phyloP scores from a whole-genome alignment of 2,888 invertebrate species.

The Dryomyza anilis region DNA sequence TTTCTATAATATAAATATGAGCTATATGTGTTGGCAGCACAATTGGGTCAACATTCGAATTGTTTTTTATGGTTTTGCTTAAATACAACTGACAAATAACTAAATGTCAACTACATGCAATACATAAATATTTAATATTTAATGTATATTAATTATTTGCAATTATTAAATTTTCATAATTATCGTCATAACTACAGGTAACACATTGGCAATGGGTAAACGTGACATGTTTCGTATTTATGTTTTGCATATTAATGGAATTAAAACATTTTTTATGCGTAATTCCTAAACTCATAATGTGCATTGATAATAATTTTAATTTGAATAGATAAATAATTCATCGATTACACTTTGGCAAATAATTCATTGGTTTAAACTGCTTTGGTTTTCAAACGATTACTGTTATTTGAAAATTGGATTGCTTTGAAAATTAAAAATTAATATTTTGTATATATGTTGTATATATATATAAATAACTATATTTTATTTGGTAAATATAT shows the following conservation, averaged over 20 bases:
- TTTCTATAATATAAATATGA: no score
- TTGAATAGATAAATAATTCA: no score
- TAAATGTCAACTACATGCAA: not conserved
- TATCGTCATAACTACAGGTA: slow-evolving; percentile 33
- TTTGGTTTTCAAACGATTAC: no score
- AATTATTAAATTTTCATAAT: slow-evolving; percentile 20
- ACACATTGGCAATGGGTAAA: slow-evolving; percentile 37
- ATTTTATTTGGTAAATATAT: not conserved
- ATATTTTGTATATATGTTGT: slow-evolving; percentile 22
- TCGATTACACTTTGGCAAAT: slow-evolving; percentile 1
- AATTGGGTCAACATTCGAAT: not conserved
- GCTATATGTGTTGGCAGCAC: no score
- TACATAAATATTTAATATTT: not conserved
- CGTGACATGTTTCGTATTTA: no score
- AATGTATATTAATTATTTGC: slow-evolving; percentile 2
- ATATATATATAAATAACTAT: not conserved
- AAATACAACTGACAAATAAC: no score
- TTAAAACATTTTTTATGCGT: no score
- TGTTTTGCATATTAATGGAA: no score
- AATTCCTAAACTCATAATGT: no score
- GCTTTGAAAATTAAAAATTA: slow-evolving; percentile 25
- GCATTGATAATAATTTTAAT: no score
- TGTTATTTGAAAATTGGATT: no score
- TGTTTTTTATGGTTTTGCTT: not conserved
- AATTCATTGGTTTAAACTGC: slow-evolving; percentile 1